These are phyloP conservation scores for Psilopogon haemacephalus DNA, from an alignment of 2,113 vertebrate species.

Conservation along the genomic window DNA sequence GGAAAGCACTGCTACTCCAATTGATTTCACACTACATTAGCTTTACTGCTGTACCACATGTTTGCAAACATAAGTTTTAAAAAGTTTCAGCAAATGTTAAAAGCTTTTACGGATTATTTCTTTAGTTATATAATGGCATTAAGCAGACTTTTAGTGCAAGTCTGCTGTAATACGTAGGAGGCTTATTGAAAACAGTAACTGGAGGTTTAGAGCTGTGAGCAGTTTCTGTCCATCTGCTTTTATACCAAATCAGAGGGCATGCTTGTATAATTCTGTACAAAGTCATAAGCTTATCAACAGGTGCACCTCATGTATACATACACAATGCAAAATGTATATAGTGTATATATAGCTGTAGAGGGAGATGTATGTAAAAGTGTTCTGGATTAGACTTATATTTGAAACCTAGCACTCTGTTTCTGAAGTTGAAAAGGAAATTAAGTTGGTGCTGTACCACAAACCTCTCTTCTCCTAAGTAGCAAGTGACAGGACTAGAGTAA, in stretches of 20 bases:
- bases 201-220: not conserved
- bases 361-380: not conserved
- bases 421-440: not conserved
- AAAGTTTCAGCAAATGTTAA: not conserved
- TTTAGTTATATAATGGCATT: not conserved
- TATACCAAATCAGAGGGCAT: not conserved
- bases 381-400: not conserved
- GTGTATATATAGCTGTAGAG: not conserved
- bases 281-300: not conserved
- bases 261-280: not conserved
- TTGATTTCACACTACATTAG: not conserved
- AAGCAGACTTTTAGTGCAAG: not conserved
- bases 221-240: not conserved
- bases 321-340: not conserved
- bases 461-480: not conserved
- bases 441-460: not conserved
- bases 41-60: rapidly evolving
- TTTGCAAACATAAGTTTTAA: not conserved
- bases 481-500: no score
- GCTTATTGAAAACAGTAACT: not conserved
- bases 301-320: not conserved
- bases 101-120: not conserved
- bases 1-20: not conserved
- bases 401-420: not conserved
- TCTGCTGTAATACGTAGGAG: not conserved